Conservation (phyloP, 2,797 vertebrate genomes). For the Kryptolebias ocellatus region DNA sequence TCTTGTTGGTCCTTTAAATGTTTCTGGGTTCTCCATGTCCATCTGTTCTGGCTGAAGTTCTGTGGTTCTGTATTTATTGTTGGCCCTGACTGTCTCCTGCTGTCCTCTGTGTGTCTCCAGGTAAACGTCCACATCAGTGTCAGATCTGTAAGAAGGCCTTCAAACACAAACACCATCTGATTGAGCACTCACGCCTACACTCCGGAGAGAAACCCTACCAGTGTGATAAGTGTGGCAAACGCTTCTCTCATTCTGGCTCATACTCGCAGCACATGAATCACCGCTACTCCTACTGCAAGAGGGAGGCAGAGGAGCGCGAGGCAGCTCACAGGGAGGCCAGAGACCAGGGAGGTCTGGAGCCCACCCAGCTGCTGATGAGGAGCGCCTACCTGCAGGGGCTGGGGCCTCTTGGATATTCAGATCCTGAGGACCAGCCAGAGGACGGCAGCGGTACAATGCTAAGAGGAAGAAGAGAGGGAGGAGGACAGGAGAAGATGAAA, state of each 20-base stretch:
- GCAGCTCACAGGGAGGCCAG: slow-evolving; percentile 90
- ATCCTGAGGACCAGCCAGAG: slow-evolving; percentile 90
- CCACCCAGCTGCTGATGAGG: slow-evolving; percentile 92
- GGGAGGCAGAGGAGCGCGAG: slow-evolving; percentile 96
- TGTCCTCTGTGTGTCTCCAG: slow-evolving; percentile 81
- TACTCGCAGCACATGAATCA: slow-evolving; percentile 99
- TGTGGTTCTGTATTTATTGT: background rate
- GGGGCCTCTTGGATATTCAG: slow-evolving; percentile 89
- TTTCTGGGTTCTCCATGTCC: background rate
- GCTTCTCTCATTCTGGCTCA: slow-evolving; percentile 97
- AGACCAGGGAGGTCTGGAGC: slow-evolving; percentile 88
- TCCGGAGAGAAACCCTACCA: slow-evolving; percentile 98
- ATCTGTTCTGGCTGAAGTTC: background rate
- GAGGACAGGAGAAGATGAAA: slow-evolving; percentile 62
- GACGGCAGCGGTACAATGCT: slow-evolving; percentile 57
- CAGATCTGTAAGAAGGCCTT: slow-evolving; percentile 99
- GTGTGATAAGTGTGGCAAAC: slow-evolving; percentile 98
- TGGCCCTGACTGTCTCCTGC: slow-evolving; percentile 20
- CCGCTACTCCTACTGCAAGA: slow-evolving; percentile 98
- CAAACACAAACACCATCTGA: slow-evolving; percentile 99
- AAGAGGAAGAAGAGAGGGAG: slow-evolving; percentile 62
- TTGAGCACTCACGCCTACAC: slow-evolving; percentile 96
- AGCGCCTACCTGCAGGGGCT: slow-evolving; percentile 92
- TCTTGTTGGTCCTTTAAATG: too few relatives aligned
- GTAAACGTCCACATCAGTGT: slow-evolving; percentile 98